Conservation (phyloP, 2,797 vertebrate genomes). For the Balearica regulorum region DNA sequence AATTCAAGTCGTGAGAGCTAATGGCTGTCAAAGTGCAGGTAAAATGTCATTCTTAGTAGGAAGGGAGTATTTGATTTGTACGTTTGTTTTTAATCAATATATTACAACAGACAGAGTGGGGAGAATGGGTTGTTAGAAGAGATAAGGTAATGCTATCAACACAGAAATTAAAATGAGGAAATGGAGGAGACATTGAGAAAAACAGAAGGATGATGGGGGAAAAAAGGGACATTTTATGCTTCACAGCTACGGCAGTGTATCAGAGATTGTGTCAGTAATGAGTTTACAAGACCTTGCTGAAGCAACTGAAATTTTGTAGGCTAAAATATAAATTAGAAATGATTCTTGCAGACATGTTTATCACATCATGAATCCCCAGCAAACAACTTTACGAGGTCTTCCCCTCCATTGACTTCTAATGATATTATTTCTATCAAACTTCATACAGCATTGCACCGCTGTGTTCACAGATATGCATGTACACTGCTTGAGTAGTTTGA, state of each 20-base stretch:
- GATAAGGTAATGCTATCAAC: not conserved
- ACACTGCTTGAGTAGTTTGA: not conserved
- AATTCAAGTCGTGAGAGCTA: not conserved
- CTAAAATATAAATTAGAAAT: not conserved
- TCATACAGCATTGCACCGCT: not conserved
- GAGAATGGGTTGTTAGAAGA: not conserved
- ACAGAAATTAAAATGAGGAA: not conserved
- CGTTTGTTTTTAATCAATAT: not conserved
- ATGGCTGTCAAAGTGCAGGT: not conserved
- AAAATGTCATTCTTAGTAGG: not conserved
- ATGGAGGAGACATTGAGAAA: not conserved
- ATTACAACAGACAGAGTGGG: not conserved
- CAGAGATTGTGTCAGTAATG: not conserved
- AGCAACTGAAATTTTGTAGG: not conserved
- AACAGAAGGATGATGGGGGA: rapidly evolving
- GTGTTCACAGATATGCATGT: not conserved
- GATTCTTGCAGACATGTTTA: not conserved
- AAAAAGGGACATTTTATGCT: not conserved
- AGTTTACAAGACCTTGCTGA: not conserved
- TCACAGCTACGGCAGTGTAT: not conserved
- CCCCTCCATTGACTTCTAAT: not conserved
- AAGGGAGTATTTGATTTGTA: not conserved
- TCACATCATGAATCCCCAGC: not conserved
- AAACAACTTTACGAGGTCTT: not conserved
- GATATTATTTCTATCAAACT: not conserved